These are phyloP conservation scores for Cherax destructor DNA, from an alignment of 1,140 invertebrate genomes.

Conservation along the genomic window DNA sequence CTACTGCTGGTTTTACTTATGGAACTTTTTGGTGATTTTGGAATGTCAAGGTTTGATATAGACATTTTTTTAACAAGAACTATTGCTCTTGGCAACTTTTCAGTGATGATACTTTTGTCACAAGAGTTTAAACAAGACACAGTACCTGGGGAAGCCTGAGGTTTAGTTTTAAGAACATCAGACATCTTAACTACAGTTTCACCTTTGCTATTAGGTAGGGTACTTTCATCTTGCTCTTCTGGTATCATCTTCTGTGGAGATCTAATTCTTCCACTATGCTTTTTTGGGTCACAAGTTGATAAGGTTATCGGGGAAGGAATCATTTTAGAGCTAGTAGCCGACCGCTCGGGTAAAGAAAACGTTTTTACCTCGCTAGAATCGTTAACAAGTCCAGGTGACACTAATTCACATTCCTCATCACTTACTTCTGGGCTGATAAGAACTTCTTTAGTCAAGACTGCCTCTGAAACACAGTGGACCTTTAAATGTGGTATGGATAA, in stretches of 20 bases:
- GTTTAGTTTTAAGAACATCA: background rate
- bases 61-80: background rate
- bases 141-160: background rate
- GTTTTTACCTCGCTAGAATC: background rate
- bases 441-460: slow-evolving; percentile 43
- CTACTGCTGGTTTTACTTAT: background rate
- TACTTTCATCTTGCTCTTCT: slow-evolving; percentile 58
- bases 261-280: slow-evolving; percentile 36
- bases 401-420: slow-evolving; percentile 62
- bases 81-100: background rate
- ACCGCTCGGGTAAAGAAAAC: background rate
- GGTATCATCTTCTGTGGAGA: slow-evolving; percentile 59
- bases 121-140: background rate
- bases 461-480: slow-evolving; percentile 40
- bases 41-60: background rate
- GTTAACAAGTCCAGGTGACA: slow-evolving; percentile 15
- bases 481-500: slow-evolving; percentile 26
- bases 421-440: slow-evolving; percentile 61
- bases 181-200: background rate
- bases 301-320: background rate
- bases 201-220: background rate
- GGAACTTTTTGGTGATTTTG: background rate
- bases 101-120: background rate
- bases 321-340: background rate
- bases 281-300: background rate